These are phyloP conservation scores for Ellobium chinense DNA, from an alignment of 2,888 invertebrate genomes.

Conservation along the genomic window DNA sequence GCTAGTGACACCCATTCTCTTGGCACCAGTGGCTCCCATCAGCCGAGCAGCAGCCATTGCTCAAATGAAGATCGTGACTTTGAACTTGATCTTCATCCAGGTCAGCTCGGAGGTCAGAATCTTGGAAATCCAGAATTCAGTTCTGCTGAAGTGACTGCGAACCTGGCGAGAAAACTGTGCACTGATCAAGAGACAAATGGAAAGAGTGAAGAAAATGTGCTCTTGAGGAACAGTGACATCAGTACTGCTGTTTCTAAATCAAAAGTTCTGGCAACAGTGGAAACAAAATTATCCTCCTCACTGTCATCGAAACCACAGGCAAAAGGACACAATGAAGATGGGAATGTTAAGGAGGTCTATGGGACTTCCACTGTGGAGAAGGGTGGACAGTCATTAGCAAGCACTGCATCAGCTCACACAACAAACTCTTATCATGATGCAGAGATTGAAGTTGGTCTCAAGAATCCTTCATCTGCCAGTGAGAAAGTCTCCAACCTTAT, in stretches of 20 bases:
- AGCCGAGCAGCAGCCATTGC: conserved; percentile 14
- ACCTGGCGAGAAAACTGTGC: conserved; percentile 15
- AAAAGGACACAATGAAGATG: background rate
- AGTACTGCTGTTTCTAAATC: background rate
- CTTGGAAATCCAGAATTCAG: conserved; percentile 8
- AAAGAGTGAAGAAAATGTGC: background rate
- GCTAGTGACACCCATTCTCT: conserved; percentile 24
- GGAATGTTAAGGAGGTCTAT: background rate
- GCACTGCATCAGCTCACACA: background rate
- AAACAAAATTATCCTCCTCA: background rate
- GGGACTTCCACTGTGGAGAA: background rate
- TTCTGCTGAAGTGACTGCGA: conserved; percentile 37
- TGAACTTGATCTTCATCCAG: conserved; percentile 1
- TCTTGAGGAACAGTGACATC: too few species aligned
- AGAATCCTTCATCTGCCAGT: background rate
- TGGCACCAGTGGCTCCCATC: conserved; percentile 14
- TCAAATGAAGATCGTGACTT: conserved; percentile 27
- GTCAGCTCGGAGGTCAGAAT: background rate
- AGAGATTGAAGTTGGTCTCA: background rate
- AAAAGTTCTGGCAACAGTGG: background rate
- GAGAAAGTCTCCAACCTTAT: background rate
- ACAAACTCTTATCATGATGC: too few species aligned
- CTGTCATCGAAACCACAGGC: background rate
- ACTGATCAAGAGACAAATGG: background rate
- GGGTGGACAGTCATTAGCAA: background rate